A percentile compares a stretch with the other conserved stretches of the same genome.
Evolutionary conservation across 2,888 invertebrate species (phyloP).

Genomic region (Cerastoderma edule): DNA sequence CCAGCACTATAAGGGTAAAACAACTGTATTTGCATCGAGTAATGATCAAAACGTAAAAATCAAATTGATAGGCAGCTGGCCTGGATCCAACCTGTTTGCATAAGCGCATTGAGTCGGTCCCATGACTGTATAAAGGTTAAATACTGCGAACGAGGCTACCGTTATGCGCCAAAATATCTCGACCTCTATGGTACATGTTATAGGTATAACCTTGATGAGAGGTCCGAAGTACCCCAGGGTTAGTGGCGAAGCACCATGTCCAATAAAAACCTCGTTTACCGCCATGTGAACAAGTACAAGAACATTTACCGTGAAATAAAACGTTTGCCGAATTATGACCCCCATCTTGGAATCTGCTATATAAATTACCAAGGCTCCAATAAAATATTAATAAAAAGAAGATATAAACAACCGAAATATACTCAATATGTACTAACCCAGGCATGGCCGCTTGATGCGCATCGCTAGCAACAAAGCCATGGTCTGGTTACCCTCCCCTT

Average conservation of each 20-base stretch:
- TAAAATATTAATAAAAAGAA: conserved; percentile 51
- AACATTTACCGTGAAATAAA: conserved; percentile 24
- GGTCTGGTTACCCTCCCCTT: conserved; percentile 44
- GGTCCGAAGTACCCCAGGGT: too few relatives aligned
- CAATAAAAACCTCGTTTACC: conserved; percentile 23
- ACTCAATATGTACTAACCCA: conserved; percentile 54
- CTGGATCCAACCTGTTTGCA: too few relatives aligned
- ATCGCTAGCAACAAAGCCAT: conserved; percentile 41
- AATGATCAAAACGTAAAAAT: too few relatives aligned
- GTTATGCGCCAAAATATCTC: too few relatives aligned
- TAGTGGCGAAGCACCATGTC: conserved; percentile 4
- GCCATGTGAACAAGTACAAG: conserved; percentile 26
- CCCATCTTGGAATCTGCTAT: conserved; percentile 27
- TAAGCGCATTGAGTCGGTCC: too few relatives aligned
- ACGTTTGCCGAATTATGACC: conserved; percentile 21
- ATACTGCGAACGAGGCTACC: too few relatives aligned
- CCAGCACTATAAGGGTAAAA: too few relatives aligned
- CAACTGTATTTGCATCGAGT: too few relatives aligned
- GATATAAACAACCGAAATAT: conserved; percentile 50
- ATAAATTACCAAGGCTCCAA: conserved; percentile 51
- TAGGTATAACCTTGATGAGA: too few relatives aligned
- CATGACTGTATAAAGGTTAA: too few relatives aligned
- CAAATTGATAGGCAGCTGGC: too few relatives aligned
- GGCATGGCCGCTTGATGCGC: conserved; percentile 53
- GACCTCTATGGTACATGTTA: too few relatives aligned